Base-by-base conservation (phyloP, 2,113 vertebrate genomes). In the western clawed frog (Xenopus tropicalis) region DNA sequence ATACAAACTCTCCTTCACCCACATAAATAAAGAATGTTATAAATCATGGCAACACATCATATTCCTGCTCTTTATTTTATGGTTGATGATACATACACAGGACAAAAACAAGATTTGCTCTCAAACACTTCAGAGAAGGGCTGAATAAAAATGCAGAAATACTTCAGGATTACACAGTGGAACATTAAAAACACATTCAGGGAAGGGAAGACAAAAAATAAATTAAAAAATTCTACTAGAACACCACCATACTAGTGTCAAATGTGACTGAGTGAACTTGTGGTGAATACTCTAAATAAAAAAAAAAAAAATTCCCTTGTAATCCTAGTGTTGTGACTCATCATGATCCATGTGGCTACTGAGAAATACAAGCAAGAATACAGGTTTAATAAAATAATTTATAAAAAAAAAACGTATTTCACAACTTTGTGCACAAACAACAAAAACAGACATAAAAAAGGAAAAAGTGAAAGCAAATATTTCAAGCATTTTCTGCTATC, bases 51-150 rank as follows among this genome's bases (percentile, higher is more conserved):
- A 37, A 37, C 29, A 37, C 29, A n/a, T 56, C 17, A 66, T 48
- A 74, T 66, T 74, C 52, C 66, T 67, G 62, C 54, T 20, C 52
- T 74, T 74, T 66, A 66, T 74, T 74, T 72, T 71, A 51, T 54
- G 19, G 52, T 48, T 48, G 12, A 13, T 16, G 14, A 17, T 37
- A 37, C 11, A 48, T 48, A 48, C 52, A 54, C 17, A n/a, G 19
- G 11, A 17, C 12, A 48, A 13, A 48, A 14, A 48, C 46, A 48
- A 14, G 10, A 17, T 48, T 48, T 48, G 46, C 13, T 48, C 12
- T 48, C 52, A 54, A n/a, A 9, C 52, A 54, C 16, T 54, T 54
- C 8, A 2, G 52, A 54, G 52, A 54, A n/a, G 13, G 46, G 46
- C 46, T 3, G 46, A 54, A 54, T n/a, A 54, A n/a, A 54, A 54